These are phyloP conservation scores for Hassar affinis DNA, from an alignment of 2,113 vertebrate species.

Conservation along the genomic window DNA sequence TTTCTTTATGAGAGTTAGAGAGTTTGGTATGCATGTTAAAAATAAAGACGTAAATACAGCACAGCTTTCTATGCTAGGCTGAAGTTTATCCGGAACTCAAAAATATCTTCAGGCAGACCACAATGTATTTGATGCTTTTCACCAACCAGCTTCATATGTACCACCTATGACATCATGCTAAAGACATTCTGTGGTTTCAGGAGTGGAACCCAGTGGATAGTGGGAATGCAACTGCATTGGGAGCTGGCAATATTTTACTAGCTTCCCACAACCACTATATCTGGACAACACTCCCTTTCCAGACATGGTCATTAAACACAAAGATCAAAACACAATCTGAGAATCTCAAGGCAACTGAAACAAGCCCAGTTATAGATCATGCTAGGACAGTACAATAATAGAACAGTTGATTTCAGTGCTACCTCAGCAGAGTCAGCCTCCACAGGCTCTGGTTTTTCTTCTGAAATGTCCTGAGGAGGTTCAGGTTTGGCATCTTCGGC, in stretches of 20 bases:
- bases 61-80: too few species aligned
- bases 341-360: not conserved
- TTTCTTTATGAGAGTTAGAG: not conserved
- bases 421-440: slow-evolving; percentile 17
- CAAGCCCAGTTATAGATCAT: not conserved
- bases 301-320: slow-evolving; percentile 32
- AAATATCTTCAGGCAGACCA: not conserved
- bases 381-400: not conserved
- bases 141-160: not conserved
- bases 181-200: slow-evolving; percentile 22
- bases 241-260: not conserved
- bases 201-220: not conserved
- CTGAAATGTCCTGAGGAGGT: slow-evolving; percentile 22
- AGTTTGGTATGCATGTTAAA: not conserved
- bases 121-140: not conserved
- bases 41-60: not conserved
- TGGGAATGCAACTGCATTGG: not conserved
- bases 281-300: slow-evolving; percentile 28
- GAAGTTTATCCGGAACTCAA: not conserved
- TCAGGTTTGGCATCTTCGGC: slow-evolving; percentile 43
- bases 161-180: slow-evolving; percentile 15
- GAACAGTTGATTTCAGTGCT: not conserved
- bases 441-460: not conserved
- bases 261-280: slow-evolving; percentile 18
- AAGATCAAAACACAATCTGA: slow-evolving; percentile 11